phyloP scores from a whole-genome alignment of 2,888 invertebrate genomes.

The Podotricha telesiphe region DNA sequence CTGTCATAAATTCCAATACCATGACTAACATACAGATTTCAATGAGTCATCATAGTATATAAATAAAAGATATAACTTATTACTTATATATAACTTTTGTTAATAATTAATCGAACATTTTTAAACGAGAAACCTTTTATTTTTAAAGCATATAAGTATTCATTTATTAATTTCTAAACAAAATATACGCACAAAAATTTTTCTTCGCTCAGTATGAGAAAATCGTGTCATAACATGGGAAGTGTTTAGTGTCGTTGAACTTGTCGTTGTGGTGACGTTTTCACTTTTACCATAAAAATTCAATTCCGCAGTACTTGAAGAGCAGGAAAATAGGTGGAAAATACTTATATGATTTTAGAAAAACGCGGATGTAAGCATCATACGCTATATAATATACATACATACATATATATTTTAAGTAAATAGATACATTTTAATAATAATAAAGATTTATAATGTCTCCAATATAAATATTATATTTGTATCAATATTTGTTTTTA shows the following conservation, averaged over 20 bases:
- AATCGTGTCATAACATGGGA: constrained; percentile 38
- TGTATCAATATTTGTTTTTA: not conserved
- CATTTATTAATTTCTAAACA: not conserved
- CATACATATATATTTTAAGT: constrained; percentile 11
- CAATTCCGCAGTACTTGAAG: constrained; percentile 60
- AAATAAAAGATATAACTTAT: not conserved
- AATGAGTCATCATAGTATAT: constrained; percentile 26
- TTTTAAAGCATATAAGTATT: no score
- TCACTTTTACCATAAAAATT: constrained; percentile 74
- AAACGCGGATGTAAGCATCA: constrained; percentile 59
- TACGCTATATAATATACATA: constrained; percentile 27
- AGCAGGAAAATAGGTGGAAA: constrained; percentile 65
- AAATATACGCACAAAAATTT: constrained; percentile 8
- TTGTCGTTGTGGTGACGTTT: constrained; percentile 56
- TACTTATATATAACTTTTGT: not conserved
- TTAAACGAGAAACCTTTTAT: no score
- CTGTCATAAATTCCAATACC: constrained; percentile 22
- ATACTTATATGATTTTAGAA: constrained; percentile 58
- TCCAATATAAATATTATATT: not conserved
- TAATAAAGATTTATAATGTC: not conserved
- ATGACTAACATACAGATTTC: constrained; percentile 16
- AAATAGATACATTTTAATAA: constrained; percentile 13
- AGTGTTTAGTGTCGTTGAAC: constrained; percentile 43
- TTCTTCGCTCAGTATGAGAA: constrained; percentile 29
- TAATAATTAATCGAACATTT: not conserved